Evolutionary conservation across 2,888 invertebrate species (phyloP).

Genomic region (Balanococcus diminutus): DNA sequence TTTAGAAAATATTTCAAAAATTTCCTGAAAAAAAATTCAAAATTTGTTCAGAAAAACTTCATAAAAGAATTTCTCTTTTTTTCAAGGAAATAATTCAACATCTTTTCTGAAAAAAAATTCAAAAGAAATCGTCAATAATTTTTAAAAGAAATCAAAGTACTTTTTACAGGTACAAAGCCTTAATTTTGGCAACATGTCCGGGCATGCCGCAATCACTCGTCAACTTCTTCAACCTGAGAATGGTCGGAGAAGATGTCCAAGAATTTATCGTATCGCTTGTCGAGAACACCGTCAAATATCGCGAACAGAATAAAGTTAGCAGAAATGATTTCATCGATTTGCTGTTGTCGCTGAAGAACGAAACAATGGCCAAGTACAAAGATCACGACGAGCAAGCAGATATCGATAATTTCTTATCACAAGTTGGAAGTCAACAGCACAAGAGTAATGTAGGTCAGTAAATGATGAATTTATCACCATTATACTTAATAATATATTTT

Average conservation of each 20-base stretch:
- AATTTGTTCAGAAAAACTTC: no score
- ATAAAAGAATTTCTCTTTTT: no score
- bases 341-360: neutral
- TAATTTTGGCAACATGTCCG: neutral
- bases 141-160: no score
- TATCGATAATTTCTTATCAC: neutral
- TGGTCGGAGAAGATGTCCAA: neutral
- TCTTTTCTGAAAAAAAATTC: no score
- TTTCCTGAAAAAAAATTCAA: no score
- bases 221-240: neutral
- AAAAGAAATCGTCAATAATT: neutral
- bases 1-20: no score
- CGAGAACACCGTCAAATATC: neutral
- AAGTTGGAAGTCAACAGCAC: neutral
- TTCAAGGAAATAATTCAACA: no score
- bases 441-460: neutral
- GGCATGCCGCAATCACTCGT: neutral
- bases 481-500: no score
- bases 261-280: neutral
- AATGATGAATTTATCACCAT: neutral
- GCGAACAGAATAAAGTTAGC: neutral
- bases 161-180: neutral
- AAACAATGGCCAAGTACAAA: neutral
- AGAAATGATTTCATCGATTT: conserved; percentile 17
- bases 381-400: neutral